A percentile compares a stretch with the other conserved stretches of the same genome.
Evolutionary conservation across 2,797 vertebrate genomes (phyloP).

Genomic region (Cuniculus paca): DNA sequence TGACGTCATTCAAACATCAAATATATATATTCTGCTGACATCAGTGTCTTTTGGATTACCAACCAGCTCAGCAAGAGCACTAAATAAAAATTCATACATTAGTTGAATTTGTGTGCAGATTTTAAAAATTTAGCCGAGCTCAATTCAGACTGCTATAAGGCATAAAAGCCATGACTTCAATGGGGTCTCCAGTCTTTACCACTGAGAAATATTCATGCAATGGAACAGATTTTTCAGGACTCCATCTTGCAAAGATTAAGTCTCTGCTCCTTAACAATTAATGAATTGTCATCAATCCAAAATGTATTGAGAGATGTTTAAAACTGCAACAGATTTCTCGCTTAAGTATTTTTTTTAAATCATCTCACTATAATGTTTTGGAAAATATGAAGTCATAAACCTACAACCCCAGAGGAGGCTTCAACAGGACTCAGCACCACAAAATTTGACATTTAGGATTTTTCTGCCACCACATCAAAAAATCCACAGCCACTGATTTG

Average conservation of each 20-base stretch:
- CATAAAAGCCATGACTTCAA: slow-evolving; percentile 90
- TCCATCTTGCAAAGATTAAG: neutral
- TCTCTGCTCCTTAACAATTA: neutral
- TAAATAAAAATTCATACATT: neutral
- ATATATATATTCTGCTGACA: neutral
- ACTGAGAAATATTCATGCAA: neutral
- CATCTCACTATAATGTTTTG: neutral
- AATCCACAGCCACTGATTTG: neutral
- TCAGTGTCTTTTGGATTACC: neutral
- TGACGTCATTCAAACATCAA: too few relatives aligned
- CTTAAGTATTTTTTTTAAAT: neutral
- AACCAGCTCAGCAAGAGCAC: neutral
- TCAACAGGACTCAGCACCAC: neutral
- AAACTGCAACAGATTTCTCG: neutral
- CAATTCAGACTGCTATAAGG: slow-evolving; percentile 96
- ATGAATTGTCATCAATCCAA: neutral
- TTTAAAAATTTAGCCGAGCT: slow-evolving; percentile 97
- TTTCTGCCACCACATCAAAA: neutral
- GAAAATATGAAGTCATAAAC: neutral
- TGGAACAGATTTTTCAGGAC: neutral
- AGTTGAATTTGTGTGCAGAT: slow-evolving; percentile 96
- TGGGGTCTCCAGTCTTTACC: neutral
- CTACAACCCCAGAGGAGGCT: neutral
- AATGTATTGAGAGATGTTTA: neutral
- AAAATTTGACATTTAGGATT: neutral